phyloP scores from a whole-genome alignment of 2,888 invertebrate species.

The Anthrax anthrax region DNA sequence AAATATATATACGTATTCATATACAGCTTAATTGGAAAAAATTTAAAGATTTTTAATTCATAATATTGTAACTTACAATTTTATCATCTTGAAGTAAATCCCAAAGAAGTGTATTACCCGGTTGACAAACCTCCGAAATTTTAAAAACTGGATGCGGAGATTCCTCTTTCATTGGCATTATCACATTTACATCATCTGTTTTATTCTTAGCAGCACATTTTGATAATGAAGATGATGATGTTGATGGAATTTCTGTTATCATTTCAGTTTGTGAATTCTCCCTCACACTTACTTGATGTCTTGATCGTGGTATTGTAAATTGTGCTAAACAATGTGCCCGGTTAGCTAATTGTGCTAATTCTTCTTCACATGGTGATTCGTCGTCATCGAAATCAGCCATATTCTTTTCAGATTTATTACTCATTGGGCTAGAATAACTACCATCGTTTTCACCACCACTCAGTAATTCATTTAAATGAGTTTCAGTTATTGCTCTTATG shows the following conservation, averaged over 20 bases:
- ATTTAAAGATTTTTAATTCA: not conserved
- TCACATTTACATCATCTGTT: not conserved
- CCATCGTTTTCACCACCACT: constrained; percentile 60
- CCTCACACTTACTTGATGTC: constrained; percentile 4
- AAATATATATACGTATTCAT: not conserved
- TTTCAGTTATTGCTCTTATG: constrained; percentile 36
- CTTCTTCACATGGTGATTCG: constrained; percentile 78
- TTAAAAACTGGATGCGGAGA: constrained; percentile 25
- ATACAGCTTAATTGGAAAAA: no score
- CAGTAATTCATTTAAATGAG: constrained; percentile 30
- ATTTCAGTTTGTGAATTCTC: constrained; percentile 6
- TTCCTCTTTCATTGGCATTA: constrained; percentile 6
- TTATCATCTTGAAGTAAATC: constrained; percentile 84
- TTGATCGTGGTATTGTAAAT: constrained; percentile 10
- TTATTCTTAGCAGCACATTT: constrained; percentile 1
- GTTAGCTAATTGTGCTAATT: constrained; percentile 59
- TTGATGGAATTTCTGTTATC: constrained; percentile 17
- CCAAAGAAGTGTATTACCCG: constrained; percentile 87
- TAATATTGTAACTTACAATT: constrained; percentile 46
- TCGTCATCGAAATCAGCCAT: constrained; percentile 88
- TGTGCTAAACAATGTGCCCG: constrained; percentile 37
- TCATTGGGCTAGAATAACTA: constrained; percentile 86
- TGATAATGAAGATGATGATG: constrained; percentile 22
- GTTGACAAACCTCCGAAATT: constrained; percentile 61
- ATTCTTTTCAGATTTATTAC: constrained; percentile 86